Conservation (phyloP, 2,113 vertebrate species). For the Pseudorectes ferrugineus region DNA sequence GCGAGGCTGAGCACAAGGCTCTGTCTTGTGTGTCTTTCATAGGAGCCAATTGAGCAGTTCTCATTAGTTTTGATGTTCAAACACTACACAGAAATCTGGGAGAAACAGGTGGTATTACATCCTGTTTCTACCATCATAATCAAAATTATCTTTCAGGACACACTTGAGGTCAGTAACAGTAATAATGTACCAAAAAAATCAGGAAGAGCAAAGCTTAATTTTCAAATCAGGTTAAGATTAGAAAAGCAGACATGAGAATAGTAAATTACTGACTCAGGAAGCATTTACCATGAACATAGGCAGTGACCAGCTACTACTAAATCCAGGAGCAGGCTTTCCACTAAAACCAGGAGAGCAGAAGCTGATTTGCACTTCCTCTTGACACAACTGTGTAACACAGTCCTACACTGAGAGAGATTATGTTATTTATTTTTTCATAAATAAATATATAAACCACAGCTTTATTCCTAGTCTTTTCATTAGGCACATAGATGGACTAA, state of each 20-base stretch:
- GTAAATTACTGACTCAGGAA: conserved; percentile 1
- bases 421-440: not conserved
- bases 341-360: not conserved
- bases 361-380: not conserved
- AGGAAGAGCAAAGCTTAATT: conserved; percentile 37
- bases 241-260: conserved; percentile 19
- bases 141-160: conserved; percentile 28
- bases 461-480: not conserved
- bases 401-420: accelerated
- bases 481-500: not conserved
- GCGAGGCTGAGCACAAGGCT: not conserved
- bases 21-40: not conserved
- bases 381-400: not conserved
- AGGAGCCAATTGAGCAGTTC: not conserved
- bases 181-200: not conserved
- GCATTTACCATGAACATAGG: not conserved
- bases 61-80: not conserved
- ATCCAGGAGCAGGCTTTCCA: not conserved
- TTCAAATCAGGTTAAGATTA: conserved; percentile 40
- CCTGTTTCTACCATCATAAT: conserved; percentile 21
- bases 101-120: conserved; percentile 18
- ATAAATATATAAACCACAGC: not conserved
- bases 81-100: not conserved
- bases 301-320: not conserved
- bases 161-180: not conserved